These are phyloP conservation scores for Petrolisthes cinctipes DNA, from an alignment of 2,888 invertebrate species.

Conservation along the genomic window DNA sequence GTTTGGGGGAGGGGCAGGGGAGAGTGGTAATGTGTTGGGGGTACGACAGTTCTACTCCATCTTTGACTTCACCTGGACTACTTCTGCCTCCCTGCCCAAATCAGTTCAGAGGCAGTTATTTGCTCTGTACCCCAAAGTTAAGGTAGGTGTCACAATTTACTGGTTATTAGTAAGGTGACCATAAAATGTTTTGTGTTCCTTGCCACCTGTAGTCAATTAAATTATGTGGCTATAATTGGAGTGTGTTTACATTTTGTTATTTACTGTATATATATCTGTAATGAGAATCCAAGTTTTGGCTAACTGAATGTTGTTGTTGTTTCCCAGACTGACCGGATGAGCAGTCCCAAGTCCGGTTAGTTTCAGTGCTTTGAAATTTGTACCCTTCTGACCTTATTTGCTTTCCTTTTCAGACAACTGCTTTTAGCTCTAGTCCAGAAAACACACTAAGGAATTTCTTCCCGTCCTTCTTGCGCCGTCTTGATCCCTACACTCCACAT, in stretches of 20 bases:
- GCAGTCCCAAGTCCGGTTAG: too few relatives aligned
- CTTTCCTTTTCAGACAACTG: conserved; percentile 47
- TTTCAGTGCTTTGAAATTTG: too few relatives aligned
- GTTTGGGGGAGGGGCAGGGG: conserved; percentile 37
- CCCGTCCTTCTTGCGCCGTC: conserved; percentile 78
- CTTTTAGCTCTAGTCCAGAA: conserved; percentile 54
- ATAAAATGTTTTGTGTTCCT: neutral
- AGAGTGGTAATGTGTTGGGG: conserved; percentile 44
- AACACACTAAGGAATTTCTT: conserved; percentile 71
- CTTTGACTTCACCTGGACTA: conserved; percentile 56
- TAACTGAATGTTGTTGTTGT: too few relatives aligned
- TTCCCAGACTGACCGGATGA: too few relatives aligned
- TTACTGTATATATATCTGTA: too few relatives aligned
- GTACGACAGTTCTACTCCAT: conserved; percentile 56
- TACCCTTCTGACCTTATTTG: too few relatives aligned
- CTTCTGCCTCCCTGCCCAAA: conserved; percentile 46
- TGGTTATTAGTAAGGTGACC: neutral
- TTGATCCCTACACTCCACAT: conserved; percentile 73
- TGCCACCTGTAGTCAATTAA: too few relatives aligned
- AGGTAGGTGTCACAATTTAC: conserved; percentile 35
- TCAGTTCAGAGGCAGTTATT: conserved; percentile 53
- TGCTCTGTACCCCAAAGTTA: conserved; percentile 57
- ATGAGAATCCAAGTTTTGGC: too few relatives aligned
- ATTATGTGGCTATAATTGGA: too few relatives aligned
- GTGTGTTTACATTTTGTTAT: too few relatives aligned